Percentiles rank a stretch among this genome's conserved stretches.
phyloP scores from a whole-genome alignment of 92 coral and sea anemone genomes.

The Metridium senile region DNA sequence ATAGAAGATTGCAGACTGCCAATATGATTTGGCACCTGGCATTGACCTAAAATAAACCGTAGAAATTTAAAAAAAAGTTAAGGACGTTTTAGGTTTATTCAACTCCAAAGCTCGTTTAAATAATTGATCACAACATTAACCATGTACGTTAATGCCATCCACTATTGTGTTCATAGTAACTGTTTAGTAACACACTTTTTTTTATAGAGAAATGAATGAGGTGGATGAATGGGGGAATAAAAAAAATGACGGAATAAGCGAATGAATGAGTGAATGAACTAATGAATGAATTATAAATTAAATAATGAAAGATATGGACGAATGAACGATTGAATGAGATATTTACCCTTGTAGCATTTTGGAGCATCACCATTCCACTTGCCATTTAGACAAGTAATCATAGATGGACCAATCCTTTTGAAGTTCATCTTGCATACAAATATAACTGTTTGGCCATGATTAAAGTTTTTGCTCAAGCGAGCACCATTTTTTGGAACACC shows the following conservation, averaged over 20 bases:
- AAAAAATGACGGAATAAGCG: too few relatives aligned
- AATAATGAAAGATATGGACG: neutral
- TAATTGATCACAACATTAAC: too few relatives aligned
- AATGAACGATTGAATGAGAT: too few relatives aligned
- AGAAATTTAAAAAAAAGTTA: too few relatives aligned
- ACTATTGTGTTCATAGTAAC: too few relatives aligned
- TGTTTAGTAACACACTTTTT: too few relatives aligned
- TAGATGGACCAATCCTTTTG: constrained; percentile 18
- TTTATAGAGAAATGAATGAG: too few relatives aligned
- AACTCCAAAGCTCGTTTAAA: too few relatives aligned
- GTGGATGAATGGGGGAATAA: too few relatives aligned
- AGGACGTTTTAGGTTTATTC: too few relatives aligned
- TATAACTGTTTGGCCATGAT: constrained; percentile 35
- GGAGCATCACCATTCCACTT: constrained; percentile 42
- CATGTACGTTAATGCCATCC: too few relatives aligned
- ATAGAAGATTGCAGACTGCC: neutral
- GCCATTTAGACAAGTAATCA: constrained; percentile 46
- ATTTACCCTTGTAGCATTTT: constrained; percentile 48
- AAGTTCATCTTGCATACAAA: constrained; percentile 27
- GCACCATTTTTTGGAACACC: constrained; percentile 41
- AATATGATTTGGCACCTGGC: constrained; percentile 20
- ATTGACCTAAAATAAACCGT: constrained; percentile 5
- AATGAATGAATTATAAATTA: neutral
- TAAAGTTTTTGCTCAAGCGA: constrained; percentile 27
- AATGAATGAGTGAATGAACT: too few relatives aligned